Conservation (phyloP, 1,140 invertebrate species). For the Sinella curviseta region DNA sequence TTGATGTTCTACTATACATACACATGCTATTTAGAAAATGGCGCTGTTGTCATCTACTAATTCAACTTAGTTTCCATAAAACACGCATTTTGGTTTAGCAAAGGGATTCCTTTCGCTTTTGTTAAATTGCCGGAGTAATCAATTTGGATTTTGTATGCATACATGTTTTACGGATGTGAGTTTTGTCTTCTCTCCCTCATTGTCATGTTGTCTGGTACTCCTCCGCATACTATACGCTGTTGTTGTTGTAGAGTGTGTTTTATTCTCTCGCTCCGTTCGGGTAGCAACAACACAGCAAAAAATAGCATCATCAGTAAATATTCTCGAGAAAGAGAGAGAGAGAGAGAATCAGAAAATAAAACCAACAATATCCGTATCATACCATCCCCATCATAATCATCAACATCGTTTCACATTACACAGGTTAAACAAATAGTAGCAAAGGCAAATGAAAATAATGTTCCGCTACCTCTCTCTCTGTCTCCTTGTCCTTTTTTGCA, state of each 20-base stretch:
- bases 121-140: slow-evolving; percentile 19
- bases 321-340: background rate
- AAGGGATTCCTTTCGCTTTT: background rate
- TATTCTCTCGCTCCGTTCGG: background rate
- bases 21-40: too few species aligned
- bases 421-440: background rate
- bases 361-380: background rate
- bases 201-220: background rate
- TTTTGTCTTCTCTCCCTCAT: too few species aligned
- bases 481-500: background rate
- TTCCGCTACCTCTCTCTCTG: too few species aligned
- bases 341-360: background rate
- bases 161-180: too few species aligned
- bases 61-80: background rate
- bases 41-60: background rate
- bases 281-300: slow-evolving; percentile 2
- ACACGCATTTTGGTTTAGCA: background rate
- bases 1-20: too few species aligned
- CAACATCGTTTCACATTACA: background rate
- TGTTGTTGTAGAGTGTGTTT: too few species aligned
- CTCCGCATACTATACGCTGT: too few species aligned
- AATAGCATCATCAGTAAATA: background rate
- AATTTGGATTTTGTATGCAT: slow-evolving; percentile 15
- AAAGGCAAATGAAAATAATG: too few species aligned
- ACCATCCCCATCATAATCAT: background rate